phyloP scores from a whole-genome alignment of 2,797 vertebrate genomes.

The Bothrops alternatus region DNA sequence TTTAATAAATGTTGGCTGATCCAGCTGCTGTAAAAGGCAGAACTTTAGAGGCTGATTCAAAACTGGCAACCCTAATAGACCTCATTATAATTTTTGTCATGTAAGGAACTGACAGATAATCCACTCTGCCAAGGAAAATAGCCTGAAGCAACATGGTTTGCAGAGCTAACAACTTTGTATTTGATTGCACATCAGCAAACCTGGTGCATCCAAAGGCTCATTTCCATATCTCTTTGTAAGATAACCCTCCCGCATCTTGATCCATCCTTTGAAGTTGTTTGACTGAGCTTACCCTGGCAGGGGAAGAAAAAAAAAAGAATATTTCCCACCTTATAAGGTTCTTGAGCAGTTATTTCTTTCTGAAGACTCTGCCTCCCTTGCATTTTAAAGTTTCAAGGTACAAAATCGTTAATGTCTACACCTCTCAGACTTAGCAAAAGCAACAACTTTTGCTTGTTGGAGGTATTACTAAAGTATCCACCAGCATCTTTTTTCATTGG shows the following conservation, averaged over 20 bases:
- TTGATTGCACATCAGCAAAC: conserved; percentile 21
- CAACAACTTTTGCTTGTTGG: conserved; percentile 16
- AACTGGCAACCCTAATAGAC: neutral
- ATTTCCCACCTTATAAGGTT: neutral
- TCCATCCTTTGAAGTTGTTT: neutral
- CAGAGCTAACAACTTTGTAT: neutral
- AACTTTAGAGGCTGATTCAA: neutral
- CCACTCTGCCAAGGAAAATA: neutral
- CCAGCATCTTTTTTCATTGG: neutral
- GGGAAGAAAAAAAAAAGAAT: neutral
- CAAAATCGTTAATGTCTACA: conserved; percentile 19
- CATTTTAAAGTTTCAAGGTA: conserved; percentile 41
- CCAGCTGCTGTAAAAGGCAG: neutral
- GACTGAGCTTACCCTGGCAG: neutral
- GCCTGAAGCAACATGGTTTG: neutral
- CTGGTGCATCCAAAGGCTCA: neutral
- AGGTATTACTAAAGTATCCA: neutral
- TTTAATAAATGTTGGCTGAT: neutral
- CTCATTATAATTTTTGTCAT: neutral
- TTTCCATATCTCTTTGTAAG: conserved; percentile 29
- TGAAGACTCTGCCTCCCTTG: conserved; percentile 33
- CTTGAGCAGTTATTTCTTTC: conserved; percentile 22
- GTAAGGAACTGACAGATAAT: neutral
- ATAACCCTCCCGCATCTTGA: neutral
- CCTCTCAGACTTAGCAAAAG: conserved; percentile 30